Evolutionary conservation across 2,113 vertebrate genomes (phyloP), one percentile per base, ranked within the genome.

Genomic region (Sus scrofa): DNA sequence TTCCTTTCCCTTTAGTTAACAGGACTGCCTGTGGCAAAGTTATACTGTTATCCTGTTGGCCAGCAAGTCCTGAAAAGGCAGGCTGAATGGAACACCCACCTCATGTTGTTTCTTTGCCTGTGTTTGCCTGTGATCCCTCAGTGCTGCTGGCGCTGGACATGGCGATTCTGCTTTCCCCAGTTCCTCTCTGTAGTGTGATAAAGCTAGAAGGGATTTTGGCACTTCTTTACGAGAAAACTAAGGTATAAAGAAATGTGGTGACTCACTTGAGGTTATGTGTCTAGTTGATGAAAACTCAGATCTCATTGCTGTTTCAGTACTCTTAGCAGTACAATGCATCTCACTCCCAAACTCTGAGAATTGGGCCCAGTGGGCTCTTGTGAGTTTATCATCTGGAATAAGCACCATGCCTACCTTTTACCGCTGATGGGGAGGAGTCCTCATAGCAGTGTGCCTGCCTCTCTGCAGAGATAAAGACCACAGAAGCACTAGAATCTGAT

Each of bases 31-130:
- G 77, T 82, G 96, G 88, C 0, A 34, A 86, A 86, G 60, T 77
- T 90, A 82, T 83, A 63, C 74, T 0, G 0, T 93, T 94, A 89
- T 92, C 67, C 88, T 73, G 52, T 82, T 97, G 68, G 18, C 90
- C 71, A 93, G 19, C 3, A 70, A 73, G 1, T 60, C n/a, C 62
- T 34, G 34, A 85, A 50, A 30, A 74, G 50, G 77, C 89, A 91
- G 95, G 83, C 77, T 60, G 85, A 52, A 65, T 54, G 68, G 85
- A 86, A 63, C 60, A 86, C 95, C 62, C 37, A 91, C 32, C 65
- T 78, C 89, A 93, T 70, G 70, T 19, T 95, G 86, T 96, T 94
- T 92, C 74, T 96, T 90, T 89, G 95, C 86, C 85, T 92, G 96
- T 67, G 88, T 96, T 90, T 89, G 95, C 86, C 85, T 92, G 96